A percentile compares a stretch with the other conserved stretches of the same genome.
Conservation (phyloP, 2,888 invertebrate species). For the Ectobius pallidus region DNA sequence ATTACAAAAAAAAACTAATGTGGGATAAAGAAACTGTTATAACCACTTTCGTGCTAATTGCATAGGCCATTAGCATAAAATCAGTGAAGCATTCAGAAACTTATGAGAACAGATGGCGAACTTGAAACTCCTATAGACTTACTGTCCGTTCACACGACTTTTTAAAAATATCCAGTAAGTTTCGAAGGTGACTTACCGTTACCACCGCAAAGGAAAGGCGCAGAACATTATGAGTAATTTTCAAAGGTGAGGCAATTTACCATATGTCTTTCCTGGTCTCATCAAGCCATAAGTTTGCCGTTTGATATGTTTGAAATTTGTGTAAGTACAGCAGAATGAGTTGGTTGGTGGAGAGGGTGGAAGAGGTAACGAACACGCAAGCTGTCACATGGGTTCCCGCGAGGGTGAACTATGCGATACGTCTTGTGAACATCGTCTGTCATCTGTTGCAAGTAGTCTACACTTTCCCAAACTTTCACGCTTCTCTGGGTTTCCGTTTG, state of each 20-base stretch:
- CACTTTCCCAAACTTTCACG: slow-evolving; percentile 14
- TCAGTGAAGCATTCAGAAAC: background rate
- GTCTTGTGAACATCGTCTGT: slow-evolving; percentile 28
- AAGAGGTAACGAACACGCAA: slow-evolving; percentile 22
- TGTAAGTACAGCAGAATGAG: slow-evolving; percentile 24
- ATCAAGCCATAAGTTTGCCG: slow-evolving; percentile 9
- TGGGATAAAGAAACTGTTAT: background rate
- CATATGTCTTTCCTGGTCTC: slow-evolving; percentile 15
- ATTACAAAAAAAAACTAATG: too few species aligned
- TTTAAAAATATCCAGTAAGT: too few species aligned
- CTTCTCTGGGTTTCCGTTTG: slow-evolving; percentile 24
- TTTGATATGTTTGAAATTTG: slow-evolving; percentile 22
- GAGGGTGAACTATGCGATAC: slow-evolving; percentile 32
- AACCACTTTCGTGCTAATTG: background rate
- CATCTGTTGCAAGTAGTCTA: background rate
- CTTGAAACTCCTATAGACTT: too few species aligned
- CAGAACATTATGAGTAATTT: background rate
- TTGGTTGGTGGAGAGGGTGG: slow-evolving; percentile 6
- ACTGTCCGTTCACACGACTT: too few species aligned
- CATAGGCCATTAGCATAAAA: background rate
- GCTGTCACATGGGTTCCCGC: slow-evolving; percentile 6
- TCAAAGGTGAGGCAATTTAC: slow-evolving; percentile 9
- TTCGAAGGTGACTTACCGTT: slow-evolving; percentile 5
- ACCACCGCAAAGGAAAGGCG: background rate
- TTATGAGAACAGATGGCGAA: too few species aligned